Percentiles rank a stretch among this genome's conserved stretches.
These are phyloP conservation scores for Solenodon paradoxus DNA, from an alignment of 2,113 vertebrate genomes.

Conservation along the genomic window DNA sequence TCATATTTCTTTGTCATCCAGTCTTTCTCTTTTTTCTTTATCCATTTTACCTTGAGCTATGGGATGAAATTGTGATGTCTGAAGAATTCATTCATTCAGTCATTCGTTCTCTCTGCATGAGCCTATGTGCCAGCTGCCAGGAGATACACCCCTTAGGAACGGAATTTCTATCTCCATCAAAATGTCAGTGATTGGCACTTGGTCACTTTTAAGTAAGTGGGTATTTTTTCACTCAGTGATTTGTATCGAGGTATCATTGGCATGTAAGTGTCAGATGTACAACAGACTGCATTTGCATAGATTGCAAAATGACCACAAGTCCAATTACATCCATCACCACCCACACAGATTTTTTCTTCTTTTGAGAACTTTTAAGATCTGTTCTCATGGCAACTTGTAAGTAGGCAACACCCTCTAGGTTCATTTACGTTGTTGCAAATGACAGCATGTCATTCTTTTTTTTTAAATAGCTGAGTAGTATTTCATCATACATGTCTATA, in stretches of 20 bases:
- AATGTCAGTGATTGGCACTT: neutral
- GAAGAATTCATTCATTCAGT: neutral
- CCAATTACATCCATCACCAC: too few species aligned
- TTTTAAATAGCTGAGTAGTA: neutral
- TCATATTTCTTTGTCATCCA: neutral
- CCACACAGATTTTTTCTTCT: too few species aligned
- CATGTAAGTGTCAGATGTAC: neutral
- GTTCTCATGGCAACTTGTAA: too few species aligned
- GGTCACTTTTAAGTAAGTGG: neutral
- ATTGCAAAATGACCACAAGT: neutral
- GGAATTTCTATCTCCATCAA: neutral
- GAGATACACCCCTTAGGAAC: neutral
- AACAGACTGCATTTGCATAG: neutral
- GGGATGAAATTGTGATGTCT: neutral
- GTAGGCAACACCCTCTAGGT: too few species aligned
- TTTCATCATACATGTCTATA: neutral
- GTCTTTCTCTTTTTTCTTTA: neutral
- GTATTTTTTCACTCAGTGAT: neutral
- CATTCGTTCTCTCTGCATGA: neutral
- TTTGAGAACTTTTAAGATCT: too few species aligned
- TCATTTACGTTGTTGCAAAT: too few species aligned
- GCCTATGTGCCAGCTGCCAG: neutral
- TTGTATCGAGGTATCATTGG: neutral
- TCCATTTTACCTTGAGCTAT: neutral
- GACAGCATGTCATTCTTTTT: too few species aligned